Percentiles rank a stretch among this genome's conserved stretches.
These are phyloP conservation scores for Drosophila takahashii DNA, from an alignment of 1,140 invertebrate species.

Conservation along the genomic window DNA sequence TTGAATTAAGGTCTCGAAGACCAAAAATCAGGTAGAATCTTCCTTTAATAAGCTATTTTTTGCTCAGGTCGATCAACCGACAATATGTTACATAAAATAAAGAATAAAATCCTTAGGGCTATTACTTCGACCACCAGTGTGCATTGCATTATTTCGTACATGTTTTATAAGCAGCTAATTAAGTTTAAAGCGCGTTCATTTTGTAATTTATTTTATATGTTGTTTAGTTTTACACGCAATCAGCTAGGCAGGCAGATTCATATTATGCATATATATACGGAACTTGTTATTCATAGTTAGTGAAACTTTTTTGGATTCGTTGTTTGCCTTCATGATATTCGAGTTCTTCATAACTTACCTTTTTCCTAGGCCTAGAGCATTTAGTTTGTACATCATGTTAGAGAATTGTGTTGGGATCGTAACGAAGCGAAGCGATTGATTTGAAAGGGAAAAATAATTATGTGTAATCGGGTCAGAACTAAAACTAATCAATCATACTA, in stretches of 20 bases:
- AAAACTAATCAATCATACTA: constrained; percentile 61
- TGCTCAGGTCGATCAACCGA: not conserved
- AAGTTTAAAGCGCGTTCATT: constrained; percentile 46
- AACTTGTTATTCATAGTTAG: constrained; percentile 60
- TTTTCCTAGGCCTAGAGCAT: constrained; percentile 42
- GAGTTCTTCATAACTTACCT: constrained; percentile 20
- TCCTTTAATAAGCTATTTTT: constrained; percentile 1
- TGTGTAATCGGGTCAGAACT: constrained; percentile 39
- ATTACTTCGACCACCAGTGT: constrained; percentile 18
- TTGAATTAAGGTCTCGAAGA: not conserved
- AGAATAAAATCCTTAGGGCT: not conserved
- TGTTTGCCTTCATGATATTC: constrained; percentile 40
- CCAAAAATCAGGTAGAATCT: not conserved
- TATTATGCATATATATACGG: constrained; percentile 16
- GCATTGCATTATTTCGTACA: constrained; percentile 37
- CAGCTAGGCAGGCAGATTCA: constrained; percentile 29
- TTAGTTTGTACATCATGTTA: constrained; percentile 32
- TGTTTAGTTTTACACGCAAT: constrained; percentile 49
- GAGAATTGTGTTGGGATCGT: constrained; percentile 27
- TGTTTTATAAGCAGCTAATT: constrained; percentile 41
- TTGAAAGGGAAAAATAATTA: constrained; percentile 12
- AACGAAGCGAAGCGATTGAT: not conserved
- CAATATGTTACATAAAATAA: not conserved
- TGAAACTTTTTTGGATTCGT: constrained; percentile 39
- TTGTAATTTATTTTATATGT: constrained; percentile 65